Evolutionary conservation across 2,888 invertebrate genomes (phyloP).

Genomic region (Aplocera efformata): DNA sequence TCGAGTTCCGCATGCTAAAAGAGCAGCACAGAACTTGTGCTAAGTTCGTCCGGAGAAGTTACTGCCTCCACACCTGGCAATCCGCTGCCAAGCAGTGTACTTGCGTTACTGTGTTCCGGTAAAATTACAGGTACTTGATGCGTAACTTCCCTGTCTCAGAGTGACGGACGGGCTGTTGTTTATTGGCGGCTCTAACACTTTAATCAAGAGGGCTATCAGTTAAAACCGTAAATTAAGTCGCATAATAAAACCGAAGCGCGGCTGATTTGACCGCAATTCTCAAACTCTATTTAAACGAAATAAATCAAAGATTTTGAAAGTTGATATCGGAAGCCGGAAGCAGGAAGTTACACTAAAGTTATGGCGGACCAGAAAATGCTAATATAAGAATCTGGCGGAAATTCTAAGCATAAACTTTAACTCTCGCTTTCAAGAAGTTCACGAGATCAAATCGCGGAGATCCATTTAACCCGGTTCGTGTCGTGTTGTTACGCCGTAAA

Average conservation of each 20-base stretch:
- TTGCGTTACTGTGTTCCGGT: too few species aligned
- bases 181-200: too few species aligned
- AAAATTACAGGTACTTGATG: too few species aligned
- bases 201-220: too few species aligned
- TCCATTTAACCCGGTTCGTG: slow-evolving; percentile 34
- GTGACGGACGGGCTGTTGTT: too few species aligned
- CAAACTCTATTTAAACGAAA: slow-evolving; percentile 1
- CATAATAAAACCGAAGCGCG: neutral
- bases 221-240: too few species aligned
- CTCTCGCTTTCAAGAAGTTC: slow-evolving; percentile 24
- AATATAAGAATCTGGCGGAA: slow-evolving; percentile 27
- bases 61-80: too few species aligned
- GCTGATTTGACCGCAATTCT: slow-evolving; percentile 24
- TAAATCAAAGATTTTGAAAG: slow-evolving; percentile 24
- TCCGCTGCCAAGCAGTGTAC: too few species aligned
- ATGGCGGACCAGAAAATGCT: slow-evolving; percentile 22
- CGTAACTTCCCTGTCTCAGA: too few species aligned
- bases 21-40: too few species aligned
- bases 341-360: slow-evolving; percentile 22
- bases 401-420: slow-evolving; percentile 28
- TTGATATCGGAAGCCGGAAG: slow-evolving; percentile 24
- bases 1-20: too few species aligned
- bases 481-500: slow-evolving; percentile 33
- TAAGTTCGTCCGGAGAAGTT: too few species aligned
- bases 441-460: slow-evolving; percentile 6